Evolutionary conservation across 2,113 vertebrate species (phyloP).

Genomic region (Albula glossodonta): DNA sequence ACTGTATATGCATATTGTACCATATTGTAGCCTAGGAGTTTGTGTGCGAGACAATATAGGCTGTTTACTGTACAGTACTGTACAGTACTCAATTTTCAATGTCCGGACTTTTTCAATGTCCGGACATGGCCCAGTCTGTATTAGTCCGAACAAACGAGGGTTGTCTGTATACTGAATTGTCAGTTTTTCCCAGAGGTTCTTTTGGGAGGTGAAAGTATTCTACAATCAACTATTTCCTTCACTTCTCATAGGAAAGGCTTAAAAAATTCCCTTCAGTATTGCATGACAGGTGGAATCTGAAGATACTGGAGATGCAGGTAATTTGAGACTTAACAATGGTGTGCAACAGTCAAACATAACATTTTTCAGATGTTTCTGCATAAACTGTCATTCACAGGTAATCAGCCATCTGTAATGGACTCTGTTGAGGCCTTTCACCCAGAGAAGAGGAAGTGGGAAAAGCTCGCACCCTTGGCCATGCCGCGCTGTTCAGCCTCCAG

Average conservation of each 20-base stretch:
- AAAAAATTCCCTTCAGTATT: background rate
- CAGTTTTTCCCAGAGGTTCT: background rate
- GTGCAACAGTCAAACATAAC: background rate
- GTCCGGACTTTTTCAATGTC: too few relatives aligned
- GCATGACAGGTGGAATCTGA: background rate
- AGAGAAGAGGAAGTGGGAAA: slow-evolving; percentile 89
- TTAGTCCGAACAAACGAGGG: too few relatives aligned
- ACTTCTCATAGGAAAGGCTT: background rate
- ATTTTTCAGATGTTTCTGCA: background rate
- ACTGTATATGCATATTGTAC: too few relatives aligned
- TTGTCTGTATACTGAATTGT: background rate
- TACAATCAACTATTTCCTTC: background rate
- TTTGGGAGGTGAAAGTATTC: background rate
- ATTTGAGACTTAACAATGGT: background rate
- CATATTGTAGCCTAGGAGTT: too few relatives aligned
- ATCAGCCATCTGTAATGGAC: slow-evolving; percentile 88
- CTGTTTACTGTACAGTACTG: too few relatives aligned
- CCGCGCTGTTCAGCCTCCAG: slow-evolving; percentile 91
- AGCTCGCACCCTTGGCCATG: slow-evolving; percentile 82
- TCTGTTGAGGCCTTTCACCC: slow-evolving; percentile 89
- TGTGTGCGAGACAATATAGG: too few relatives aligned
- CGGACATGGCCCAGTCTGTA: too few relatives aligned
- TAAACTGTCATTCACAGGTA: slow-evolving; percentile 69
- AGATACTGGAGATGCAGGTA: background rate
- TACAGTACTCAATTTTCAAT: too few relatives aligned